Evolutionary conservation across 1,140 invertebrate species (phyloP), one percentile per base, ranked within the genome.

Genomic region (Hycleus phaleratus): DNA sequence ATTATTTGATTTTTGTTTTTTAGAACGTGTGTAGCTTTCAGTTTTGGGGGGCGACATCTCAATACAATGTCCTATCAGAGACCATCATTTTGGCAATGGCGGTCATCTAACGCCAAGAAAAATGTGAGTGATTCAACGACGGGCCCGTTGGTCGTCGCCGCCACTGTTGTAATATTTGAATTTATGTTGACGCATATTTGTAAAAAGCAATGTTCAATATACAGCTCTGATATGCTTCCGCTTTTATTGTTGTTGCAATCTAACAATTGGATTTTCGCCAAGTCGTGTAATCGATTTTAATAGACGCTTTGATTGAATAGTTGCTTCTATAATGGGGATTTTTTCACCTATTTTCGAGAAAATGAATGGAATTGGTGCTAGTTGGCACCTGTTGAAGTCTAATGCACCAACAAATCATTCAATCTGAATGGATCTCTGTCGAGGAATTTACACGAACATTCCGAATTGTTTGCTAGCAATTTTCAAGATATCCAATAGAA

Each of bases 31-130:
- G 32, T 32, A 7, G 32, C 32, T 32, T 32, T 32, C 32, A 32
- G 32, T 32, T 32, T 32, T 3, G 32, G 32, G 32, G 32, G 32
- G 32, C 32, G 32, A 32, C 4, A 32, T 32, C 3, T 4, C 32
- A 32, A 32, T 7, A 32, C 32, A 42, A 77, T 76, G 50, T 65
- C 80, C 73, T 82, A 79, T 68, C 77, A 79, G 67, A 74, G 81
- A 63, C 81, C 81, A 54, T 75, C 81, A 43, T 83, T 83, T 71
- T 83, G 81, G 81, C 60, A 62, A 46, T 68, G 60, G 56, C 53
- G 64, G 18, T 43, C 63, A n/a, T 52, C 60, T 9, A 46, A 50
- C 10, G 51, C 65, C 50, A 68, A 68, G 60, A 68, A 66, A 56
- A 65, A 64, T 61, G 67, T 68, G 58, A 66, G 67, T 68, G 32